These are phyloP conservation scores for Macropus fuliginosus DNA, from an alignment of 2,797 vertebrate species.

Conservation along the genomic window DNA sequence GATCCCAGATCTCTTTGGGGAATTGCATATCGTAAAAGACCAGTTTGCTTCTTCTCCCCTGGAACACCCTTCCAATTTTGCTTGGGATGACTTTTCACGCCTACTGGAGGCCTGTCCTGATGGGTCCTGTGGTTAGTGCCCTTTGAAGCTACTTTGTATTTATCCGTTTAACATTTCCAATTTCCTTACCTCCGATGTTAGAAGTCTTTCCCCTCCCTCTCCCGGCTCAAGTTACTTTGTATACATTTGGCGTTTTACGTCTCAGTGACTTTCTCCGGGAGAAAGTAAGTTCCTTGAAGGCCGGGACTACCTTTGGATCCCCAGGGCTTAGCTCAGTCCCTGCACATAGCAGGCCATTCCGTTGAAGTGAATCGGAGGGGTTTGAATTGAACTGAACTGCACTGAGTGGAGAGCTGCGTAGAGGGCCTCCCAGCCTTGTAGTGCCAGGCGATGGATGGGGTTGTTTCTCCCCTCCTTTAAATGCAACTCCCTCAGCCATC, in stretches of 20 bases:
- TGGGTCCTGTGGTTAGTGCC: not conserved
- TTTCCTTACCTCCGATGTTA: not conserved
- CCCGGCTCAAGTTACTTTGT: not conserved
- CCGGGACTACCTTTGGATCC: not conserved
- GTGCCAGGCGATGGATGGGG: not conserved
- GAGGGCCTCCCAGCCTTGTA: not conserved
- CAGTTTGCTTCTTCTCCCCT: too few species aligned
- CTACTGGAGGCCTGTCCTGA: too few species aligned
- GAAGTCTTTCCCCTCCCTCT: not conserved
- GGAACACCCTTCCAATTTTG: too few species aligned
- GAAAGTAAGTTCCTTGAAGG: not conserved
- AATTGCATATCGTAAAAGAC: too few species aligned
- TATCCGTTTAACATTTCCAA: not conserved
- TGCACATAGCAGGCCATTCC: not conserved
- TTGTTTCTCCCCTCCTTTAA: constrained; percentile 63
- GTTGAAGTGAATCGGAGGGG: not conserved
- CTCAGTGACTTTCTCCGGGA: not conserved
- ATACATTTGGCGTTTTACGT: not conserved
- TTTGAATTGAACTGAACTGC: not conserved
- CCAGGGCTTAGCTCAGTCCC: not conserved
- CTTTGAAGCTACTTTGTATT: not conserved
- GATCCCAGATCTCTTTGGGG: too few species aligned
- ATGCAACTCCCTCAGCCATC: constrained; percentile 81
- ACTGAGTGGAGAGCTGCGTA: not conserved
- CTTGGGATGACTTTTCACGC: too few species aligned